Conservation (phyloP, 2,797 vertebrate genomes). For the Tapera naevia region DNA sequence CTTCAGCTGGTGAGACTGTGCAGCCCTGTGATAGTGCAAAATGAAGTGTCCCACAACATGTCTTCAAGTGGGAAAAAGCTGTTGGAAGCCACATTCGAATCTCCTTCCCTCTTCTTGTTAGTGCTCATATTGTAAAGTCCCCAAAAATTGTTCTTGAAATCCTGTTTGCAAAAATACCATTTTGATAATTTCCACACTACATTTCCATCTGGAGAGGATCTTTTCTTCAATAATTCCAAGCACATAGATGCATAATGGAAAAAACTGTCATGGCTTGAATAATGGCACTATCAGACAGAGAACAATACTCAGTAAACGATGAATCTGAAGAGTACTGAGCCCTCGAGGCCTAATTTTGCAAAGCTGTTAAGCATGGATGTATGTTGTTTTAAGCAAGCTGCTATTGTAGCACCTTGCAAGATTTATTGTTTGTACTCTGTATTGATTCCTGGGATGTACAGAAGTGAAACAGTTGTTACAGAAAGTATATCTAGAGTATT, state of each 20-base stretch:
- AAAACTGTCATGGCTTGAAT: slow-evolving; percentile 14
- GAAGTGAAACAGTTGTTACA: not conserved
- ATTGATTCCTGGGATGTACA: not conserved
- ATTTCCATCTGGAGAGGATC: not conserved
- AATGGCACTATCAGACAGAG: not conserved
- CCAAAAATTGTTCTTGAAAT: not conserved
- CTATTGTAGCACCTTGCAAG: not conserved
- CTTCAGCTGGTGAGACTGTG: not conserved
- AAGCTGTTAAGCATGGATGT: not conserved
- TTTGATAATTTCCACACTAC: not conserved
- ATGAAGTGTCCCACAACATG: not conserved
- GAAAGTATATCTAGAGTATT: not conserved
- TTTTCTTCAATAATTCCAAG: not conserved
- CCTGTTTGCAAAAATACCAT: not conserved
- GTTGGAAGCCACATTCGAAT: not conserved
- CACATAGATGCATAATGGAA: not conserved
- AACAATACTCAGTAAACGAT: not conserved
- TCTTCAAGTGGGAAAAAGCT: not conserved
- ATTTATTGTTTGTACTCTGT: not conserved
- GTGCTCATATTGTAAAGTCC: not conserved
- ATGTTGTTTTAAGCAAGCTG: slow-evolving; percentile 20
- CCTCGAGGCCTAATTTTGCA: not conserved
- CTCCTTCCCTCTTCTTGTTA: not conserved
- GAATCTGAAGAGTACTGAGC: not conserved
- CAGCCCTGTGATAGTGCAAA: not conserved